Conservation (phyloP, 2,888 invertebrate genomes). For the Brachyopa scutellaris region DNA sequence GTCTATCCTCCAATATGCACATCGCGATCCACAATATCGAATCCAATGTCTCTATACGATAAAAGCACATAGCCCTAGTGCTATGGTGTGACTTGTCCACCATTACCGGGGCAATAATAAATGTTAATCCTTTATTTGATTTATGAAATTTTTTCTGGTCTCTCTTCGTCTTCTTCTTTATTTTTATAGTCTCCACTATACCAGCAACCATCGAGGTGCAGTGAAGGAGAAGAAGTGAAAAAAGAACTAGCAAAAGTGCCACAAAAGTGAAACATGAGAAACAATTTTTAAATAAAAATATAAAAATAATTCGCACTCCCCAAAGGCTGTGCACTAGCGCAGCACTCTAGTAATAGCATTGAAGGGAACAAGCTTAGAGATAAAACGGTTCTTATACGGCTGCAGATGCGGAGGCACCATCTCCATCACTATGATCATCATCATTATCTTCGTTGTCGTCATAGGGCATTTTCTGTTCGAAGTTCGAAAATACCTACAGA, state of each 20-base stretch:
- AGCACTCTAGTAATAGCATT: neutral
- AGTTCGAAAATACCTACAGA: slow-evolving; percentile 38
- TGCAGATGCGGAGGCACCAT: slow-evolving; percentile 58
- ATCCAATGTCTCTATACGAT: slow-evolving; percentile 64
- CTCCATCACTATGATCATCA: slow-evolving; percentile 8
- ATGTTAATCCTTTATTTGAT: slow-evolving; percentile 74
- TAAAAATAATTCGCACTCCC: slow-evolving; percentile 64
- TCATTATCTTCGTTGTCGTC: slow-evolving; percentile 48
- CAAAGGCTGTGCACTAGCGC: slow-evolving; percentile 9
- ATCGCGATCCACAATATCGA: slow-evolving; percentile 48
- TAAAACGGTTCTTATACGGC: slow-evolving; percentile 59
- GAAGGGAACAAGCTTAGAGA: slow-evolving; percentile 5
- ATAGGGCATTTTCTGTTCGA: slow-evolving; percentile 64
- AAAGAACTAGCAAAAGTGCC: slow-evolving; percentile 56
- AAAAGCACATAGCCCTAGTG: slow-evolving; percentile 66
- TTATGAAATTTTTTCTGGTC: slow-evolving; percentile 74
- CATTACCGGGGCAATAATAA: slow-evolving; percentile 73
- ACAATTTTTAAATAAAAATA: slow-evolving; percentile 63
- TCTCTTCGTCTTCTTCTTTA: slow-evolving; percentile 7
- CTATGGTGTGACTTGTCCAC: slow-evolving; percentile 72
- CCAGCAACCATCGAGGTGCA: slow-evolving; percentile 18
- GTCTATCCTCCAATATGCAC: slow-evolving; percentile 46
- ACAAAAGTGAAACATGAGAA: slow-evolving; percentile 72
- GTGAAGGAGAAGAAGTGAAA: neutral
- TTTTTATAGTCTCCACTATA: slow-evolving; percentile 29